Percentiles rank a stretch among this genome's conserved stretches.
phyloP scores from a whole-genome alignment of 2,113 vertebrate genomes.

The Tautogolabrus adspersus region DNA sequence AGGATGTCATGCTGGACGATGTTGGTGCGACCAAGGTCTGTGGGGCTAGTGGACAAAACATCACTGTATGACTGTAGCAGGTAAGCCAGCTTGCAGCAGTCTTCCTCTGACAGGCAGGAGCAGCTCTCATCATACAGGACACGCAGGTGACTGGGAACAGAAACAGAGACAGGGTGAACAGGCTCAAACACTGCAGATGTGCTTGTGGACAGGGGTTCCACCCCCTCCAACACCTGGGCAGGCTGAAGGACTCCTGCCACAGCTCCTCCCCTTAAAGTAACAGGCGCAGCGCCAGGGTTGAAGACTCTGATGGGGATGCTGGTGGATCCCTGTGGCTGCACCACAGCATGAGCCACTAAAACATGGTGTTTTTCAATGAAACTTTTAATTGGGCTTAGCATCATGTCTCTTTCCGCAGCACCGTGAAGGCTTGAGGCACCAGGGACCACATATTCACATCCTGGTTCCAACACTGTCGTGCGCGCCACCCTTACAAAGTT shows the following conservation, averaged over 20 bases:
- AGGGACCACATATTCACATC: too few relatives aligned
- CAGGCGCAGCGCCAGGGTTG: slow-evolving; percentile 12
- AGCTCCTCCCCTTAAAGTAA: slow-evolving; percentile 9
- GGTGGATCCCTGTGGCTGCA: neutral
- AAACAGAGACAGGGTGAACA: neutral
- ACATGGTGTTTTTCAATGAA: too few relatives aligned
- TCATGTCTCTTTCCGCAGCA: too few relatives aligned
- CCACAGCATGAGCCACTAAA: neutral
- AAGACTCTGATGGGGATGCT: slow-evolving; percentile 17
- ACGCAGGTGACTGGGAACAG: neutral
- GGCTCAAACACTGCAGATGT: neutral
- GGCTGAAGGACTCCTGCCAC: slow-evolving; percentile 4
- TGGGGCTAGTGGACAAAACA: slow-evolving; percentile 27
- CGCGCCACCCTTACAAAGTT: too few relatives aligned
- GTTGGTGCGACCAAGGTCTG: slow-evolving; percentile 20
- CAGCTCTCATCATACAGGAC: slow-evolving; percentile 19
- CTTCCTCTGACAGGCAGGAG: neutral
- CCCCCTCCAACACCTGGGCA: neutral
- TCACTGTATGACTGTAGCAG: slow-evolving; percentile 8
- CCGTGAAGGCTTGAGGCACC: too few relatives aligned
- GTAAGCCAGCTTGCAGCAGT: neutral
- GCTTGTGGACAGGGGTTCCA: neutral
- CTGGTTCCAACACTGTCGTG: too few relatives aligned
- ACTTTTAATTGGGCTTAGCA: too few relatives aligned
- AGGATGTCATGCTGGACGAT: slow-evolving; percentile 54